Conservation (phyloP, 2,797 vertebrate genomes). For the Ambastaia sidthimunki region DNA sequence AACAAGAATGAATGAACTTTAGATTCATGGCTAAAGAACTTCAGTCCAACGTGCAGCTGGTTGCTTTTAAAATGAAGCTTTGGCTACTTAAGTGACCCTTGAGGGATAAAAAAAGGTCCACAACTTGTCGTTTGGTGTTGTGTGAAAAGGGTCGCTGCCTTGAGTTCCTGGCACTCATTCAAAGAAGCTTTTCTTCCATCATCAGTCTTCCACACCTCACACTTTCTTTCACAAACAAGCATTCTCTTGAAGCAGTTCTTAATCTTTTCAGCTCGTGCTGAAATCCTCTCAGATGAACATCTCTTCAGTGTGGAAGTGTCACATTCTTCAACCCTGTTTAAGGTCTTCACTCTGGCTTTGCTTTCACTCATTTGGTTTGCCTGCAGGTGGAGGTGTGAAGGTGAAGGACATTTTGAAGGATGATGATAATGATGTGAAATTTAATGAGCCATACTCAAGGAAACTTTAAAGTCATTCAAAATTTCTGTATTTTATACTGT, state of each 20-base stretch:
- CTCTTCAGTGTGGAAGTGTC: slow-evolving; percentile 15
- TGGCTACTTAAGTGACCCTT: background rate
- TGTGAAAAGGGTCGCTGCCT: slow-evolving; percentile 19
- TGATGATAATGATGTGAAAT: slow-evolving; percentile 71
- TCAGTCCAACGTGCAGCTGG: background rate
- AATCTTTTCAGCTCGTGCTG: slow-evolving; percentile 11
- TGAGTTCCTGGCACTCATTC: slow-evolving; percentile 37
- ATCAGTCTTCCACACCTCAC: no score
- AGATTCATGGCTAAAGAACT: background rate
- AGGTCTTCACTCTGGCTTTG: background rate
- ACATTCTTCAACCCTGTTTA: slow-evolving; percentile 11
- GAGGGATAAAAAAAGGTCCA: background rate
- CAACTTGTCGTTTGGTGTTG: background rate
- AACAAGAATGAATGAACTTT: slow-evolving; percentile 26
- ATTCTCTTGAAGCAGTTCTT: background rate
- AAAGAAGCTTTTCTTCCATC: background rate
- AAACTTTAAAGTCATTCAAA: no score
- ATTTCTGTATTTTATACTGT: no score
- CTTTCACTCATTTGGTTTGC: background rate
- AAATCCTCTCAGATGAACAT: slow-evolving; percentile 9
- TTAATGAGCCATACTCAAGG: no score
- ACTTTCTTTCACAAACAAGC: slow-evolving; percentile 23
- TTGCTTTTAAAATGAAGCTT: background rate
- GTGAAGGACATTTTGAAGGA: slow-evolving; percentile 89
- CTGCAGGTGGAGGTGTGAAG: slow-evolving; percentile 85